Percentiles rank a stretch among this genome's conserved stretches.
Evolutionary conservation across 2,113 vertebrate species (phyloP).

Genomic region (Penelope pileata): DNA sequence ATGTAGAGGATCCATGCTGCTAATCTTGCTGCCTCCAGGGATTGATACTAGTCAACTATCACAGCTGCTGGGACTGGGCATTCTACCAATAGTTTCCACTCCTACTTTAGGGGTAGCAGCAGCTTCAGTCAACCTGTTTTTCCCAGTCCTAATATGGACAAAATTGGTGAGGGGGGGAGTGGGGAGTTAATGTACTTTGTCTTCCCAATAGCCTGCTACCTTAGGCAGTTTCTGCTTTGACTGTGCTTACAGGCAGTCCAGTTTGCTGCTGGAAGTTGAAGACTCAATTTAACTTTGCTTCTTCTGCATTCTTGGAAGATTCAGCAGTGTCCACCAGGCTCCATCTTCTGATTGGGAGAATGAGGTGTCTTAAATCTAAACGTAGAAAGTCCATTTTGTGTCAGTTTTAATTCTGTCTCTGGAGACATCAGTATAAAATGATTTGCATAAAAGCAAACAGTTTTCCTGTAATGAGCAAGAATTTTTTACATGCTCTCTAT

Average conservation of each 20-base stretch:
- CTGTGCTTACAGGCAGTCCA: neutral
- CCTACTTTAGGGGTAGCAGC: slow-evolving; percentile 28
- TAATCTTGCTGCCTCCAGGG: slow-evolving; percentile 47
- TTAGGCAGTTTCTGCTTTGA: neutral
- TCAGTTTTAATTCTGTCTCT: neutral
- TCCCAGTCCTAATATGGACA: slow-evolving; percentile 35
- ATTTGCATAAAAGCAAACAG: neutral
- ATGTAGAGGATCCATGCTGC: neutral
- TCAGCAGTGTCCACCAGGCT: neutral
- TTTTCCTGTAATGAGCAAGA: neutral
- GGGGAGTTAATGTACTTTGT: neutral
- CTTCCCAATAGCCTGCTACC: neutral
- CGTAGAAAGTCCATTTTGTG: neutral
- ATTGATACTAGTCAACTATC: slow-evolving; percentile 31
- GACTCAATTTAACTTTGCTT: neutral
- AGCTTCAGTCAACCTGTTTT: slow-evolving; percentile 43
- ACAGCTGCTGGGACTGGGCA: slow-evolving; percentile 61
- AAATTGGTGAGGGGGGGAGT: neutral
- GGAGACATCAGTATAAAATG: neutral
- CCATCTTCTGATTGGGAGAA: neutral
- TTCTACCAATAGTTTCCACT: slow-evolving; percentile 63
- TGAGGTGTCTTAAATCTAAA: neutral
- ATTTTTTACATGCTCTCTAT: neutral
- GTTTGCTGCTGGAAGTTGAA: neutral
- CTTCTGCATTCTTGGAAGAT: neutral